Evolutionary conservation across 2,888 invertebrate species (phyloP).

Genomic region (Drosophila nigricruria): DNA sequence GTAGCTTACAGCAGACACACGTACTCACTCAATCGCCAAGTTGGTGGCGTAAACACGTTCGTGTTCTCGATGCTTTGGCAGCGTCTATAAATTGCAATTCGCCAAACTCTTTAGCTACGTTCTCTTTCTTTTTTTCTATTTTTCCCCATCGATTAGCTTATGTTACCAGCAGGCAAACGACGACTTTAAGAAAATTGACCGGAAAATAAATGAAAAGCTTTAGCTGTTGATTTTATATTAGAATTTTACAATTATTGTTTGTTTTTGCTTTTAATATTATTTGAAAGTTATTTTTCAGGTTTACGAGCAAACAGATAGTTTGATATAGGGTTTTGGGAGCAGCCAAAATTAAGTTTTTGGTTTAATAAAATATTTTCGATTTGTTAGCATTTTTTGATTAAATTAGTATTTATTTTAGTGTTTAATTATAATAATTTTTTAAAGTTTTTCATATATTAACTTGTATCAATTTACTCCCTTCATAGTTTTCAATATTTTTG

Average conservation of each 20-base stretch:
- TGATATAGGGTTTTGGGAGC: too few species aligned
- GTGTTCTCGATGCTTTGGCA: slow-evolving; percentile 25
- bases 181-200: neutral
- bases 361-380: too few species aligned
- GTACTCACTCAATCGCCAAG: slow-evolving; percentile 27
- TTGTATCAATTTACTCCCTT: too few species aligned
- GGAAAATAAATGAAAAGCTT: neutral
- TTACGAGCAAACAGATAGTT: neutral
- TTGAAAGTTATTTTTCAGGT: neutral
- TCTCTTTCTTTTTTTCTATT: neutral
- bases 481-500: too few species aligned
- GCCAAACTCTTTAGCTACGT: slow-evolving; percentile 16
- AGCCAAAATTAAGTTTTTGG: too few species aligned
- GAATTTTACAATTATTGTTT: neutral
- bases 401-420: too few species aligned
- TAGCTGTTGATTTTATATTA: neutral
- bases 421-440: too few species aligned
- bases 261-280: neutral
- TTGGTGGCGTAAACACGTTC: slow-evolving; percentile 33
- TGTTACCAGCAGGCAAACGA: neutral
- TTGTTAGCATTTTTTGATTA: too few species aligned
- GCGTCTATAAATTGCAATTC: slow-evolving; percentile 39
- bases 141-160: slow-evolving; percentile 1
- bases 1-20: slow-evolving; percentile 42
- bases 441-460: too few species aligned